Conservation (phyloP, 2,888 invertebrate genomes). For the Harmothoe impar region DNA sequence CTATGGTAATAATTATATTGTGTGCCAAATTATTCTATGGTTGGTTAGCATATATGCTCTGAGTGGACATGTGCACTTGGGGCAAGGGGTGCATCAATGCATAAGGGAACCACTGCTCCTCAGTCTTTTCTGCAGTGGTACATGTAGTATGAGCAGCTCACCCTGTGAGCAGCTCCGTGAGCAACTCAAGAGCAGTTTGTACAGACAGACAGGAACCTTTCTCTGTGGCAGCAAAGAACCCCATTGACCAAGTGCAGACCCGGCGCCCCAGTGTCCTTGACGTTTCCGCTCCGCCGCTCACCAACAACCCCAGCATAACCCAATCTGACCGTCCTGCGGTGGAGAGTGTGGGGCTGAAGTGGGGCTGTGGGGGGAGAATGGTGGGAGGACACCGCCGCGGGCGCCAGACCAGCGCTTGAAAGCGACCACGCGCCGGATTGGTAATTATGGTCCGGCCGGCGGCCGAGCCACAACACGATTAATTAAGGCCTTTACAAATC, state of each 20-base stretch:
- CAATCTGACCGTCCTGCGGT: neutral
- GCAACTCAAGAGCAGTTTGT: too few relatives aligned
- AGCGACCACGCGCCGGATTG: neutral
- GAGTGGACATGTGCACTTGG: too few relatives aligned
- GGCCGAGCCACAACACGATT: conserved; percentile 43
- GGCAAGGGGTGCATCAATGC: too few relatives aligned
- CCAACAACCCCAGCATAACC: neutral
- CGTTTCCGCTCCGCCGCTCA: conserved; percentile 24
- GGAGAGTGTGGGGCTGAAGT: neutral
- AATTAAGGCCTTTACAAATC: conserved; percentile 56
- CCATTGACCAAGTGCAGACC: neutral
- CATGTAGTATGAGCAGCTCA: too few relatives aligned
- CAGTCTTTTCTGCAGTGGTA: too few relatives aligned
- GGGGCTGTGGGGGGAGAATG: conserved; percentile 32
- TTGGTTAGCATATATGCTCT: too few relatives aligned
- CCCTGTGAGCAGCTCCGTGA: too few relatives aligned
- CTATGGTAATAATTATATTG: too few relatives aligned
- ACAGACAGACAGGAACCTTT: too few relatives aligned
- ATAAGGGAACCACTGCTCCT: too few relatives aligned
- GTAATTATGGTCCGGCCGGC: neutral
- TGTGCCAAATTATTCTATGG: too few relatives aligned
- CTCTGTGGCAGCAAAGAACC: too few relatives aligned
- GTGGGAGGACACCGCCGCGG: conserved; percentile 18
- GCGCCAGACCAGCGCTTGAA: conserved; percentile 23
- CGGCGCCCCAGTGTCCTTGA: neutral